Evolutionary conservation across 2,113 vertebrate species (phyloP).

Genomic region (Misgurnus anguillicaudatus): DNA sequence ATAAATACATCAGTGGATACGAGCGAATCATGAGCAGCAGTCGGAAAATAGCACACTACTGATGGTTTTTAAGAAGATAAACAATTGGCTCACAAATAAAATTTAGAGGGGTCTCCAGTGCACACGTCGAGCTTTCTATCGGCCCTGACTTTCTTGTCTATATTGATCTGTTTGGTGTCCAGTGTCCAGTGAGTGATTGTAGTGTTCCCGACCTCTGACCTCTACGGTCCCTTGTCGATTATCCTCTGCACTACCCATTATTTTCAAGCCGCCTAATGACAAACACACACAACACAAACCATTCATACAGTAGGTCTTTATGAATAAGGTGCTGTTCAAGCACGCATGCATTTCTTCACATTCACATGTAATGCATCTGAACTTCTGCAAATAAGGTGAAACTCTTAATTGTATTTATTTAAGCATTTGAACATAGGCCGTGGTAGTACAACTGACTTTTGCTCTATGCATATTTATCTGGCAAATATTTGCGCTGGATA

Average conservation of each 20-base stretch:
- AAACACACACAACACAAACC: background rate
- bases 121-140: conserved; percentile 54
- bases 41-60: background rate
- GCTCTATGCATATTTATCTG: conserved; percentile 44
- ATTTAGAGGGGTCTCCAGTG: background rate
- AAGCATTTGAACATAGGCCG: conserved; percentile 40
- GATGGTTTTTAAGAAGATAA: background rate
- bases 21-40: background rate
- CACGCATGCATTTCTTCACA: background rate
- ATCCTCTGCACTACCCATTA: conserved; percentile 35
- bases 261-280: conserved; percentile 5
- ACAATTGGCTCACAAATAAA: background rate
- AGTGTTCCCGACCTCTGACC: conserved; percentile 48
- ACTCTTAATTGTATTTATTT: conserved; percentile 35
- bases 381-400: conserved; percentile 35
- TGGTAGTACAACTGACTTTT: conserved; percentile 49
- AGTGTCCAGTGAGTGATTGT: conserved; percentile 47
- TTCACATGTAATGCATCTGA: conserved; percentile 27
- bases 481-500: conserved; percentile 48
- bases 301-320: no score
- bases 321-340: background rate
- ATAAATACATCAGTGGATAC: background rate
- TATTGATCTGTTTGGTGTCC: conserved; percentile 67
- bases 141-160: background rate
- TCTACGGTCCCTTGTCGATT: conserved; percentile 24